phyloP scores from a whole-genome alignment of 2,888 invertebrate genomes.

The Lithophane semibrunnea region DNA sequence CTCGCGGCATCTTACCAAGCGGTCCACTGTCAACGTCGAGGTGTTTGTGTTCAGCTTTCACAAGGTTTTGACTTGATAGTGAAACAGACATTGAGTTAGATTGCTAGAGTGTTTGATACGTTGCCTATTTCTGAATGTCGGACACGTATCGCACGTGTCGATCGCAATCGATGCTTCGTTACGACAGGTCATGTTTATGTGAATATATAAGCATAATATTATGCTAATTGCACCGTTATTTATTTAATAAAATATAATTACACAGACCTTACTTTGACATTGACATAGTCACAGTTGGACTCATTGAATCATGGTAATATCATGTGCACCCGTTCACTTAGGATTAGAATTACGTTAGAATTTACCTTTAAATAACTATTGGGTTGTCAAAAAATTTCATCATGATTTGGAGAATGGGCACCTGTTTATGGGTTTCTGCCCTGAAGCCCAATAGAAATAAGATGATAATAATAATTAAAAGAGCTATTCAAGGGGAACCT shows the following conservation, averaged over 20 bases:
- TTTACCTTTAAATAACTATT: neutral
- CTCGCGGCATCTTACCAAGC: neutral
- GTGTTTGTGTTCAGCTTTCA: neutral
- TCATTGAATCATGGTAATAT: neutral
- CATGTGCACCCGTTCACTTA: neutral
- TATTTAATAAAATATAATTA: conserved; percentile 27
- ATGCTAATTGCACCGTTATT: conserved; percentile 33
- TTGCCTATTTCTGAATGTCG: conserved; percentile 5
- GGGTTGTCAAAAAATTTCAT: too few species aligned
- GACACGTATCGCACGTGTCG: neutral
- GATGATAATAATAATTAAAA: too few species aligned
- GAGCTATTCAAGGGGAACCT: too few species aligned
- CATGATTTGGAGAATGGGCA: too few species aligned
- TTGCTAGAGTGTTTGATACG: neutral
- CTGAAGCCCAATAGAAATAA: too few species aligned
- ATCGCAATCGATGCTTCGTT: conserved; percentile 12
- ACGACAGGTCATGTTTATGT: conserved; percentile 40
- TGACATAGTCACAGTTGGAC: conserved; percentile 5
- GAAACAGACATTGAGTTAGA: neutral
- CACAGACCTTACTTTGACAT: conserved; percentile 48
- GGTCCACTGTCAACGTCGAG: neutral
- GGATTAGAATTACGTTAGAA: neutral
- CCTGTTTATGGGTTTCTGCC: too few species aligned
- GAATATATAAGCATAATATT: conserved; percentile 7
- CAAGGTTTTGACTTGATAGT: neutral